Conservation (phyloP, 2,113 vertebrate species). For the Pluvianellus socialis region DNA sequence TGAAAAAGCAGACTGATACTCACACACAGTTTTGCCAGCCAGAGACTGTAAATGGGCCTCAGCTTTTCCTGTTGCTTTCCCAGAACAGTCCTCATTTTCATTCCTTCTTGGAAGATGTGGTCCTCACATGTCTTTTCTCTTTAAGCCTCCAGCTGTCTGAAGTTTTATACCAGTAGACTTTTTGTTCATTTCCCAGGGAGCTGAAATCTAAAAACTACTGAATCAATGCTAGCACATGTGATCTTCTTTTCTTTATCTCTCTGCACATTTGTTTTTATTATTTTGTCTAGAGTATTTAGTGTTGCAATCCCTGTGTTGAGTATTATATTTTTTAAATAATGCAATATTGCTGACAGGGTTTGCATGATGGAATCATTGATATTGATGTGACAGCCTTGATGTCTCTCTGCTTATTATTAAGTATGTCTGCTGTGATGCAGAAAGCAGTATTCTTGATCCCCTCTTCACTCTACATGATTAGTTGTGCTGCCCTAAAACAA, state of each 20-base stretch:
- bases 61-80: background rate
- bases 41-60: background rate
- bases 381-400: conserved; percentile 34
- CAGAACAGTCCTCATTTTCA: background rate
- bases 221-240: background rate
- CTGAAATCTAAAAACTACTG: background rate
- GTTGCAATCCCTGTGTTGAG: background rate
- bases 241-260: background rate
- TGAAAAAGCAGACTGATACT: background rate
- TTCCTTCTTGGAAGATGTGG: background rate
- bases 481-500: background rate
- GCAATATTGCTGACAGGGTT: background rate
- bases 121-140: background rate
- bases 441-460: background rate
- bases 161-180: background rate
- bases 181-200: background rate
- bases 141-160: background rate
- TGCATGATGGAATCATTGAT: background rate
- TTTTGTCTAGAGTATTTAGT: background rate
- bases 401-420: conserved; percentile 46
- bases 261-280: background rate
- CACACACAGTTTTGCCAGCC: background rate
- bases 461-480: background rate
- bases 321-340: conserved; percentile 37
- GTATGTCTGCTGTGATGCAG: background rate